Evolutionary conservation across 1,140 invertebrate genomes (phyloP), one percentile per base, ranked within the genome.

Genomic region (Campoletis sonorensis): DNA sequence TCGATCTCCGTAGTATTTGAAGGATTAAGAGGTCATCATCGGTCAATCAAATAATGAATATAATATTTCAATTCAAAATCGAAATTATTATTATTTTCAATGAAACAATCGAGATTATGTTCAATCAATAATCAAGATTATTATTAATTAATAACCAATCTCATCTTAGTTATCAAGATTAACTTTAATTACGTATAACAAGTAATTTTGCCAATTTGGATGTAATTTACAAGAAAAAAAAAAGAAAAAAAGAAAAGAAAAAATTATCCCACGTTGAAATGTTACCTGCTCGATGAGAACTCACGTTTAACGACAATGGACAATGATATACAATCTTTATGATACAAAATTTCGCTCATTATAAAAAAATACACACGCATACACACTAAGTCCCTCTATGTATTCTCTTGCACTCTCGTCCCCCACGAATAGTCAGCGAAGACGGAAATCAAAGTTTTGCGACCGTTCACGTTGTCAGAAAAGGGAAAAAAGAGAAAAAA

Each of bases 261-360:
- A 64, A 27, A 64, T 26, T 26, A 64, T 64, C n/a, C 21, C 37
- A 70, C 67, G 67, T 70, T 30, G 67, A 70, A 33, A 70, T 70
- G 26, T n/a, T 30, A 27, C 67, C 26, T 16, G 67, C 30, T 70
- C 67, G 27, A 70, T 70, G 26, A 33, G 30, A 15, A 33, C 21
- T 64, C 61, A 64, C 23, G 61, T 33, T 70, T 64, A 64, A 64
- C 61, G 61, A 64, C 61, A 64, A 64, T 64, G 51, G 67, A 70
- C 67, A 67, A 67, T 67, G 64, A 67, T 67, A 70, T 84, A 72
- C 83, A 85, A 86, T 51, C 27, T 75, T 75, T 75, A 58, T 33
- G 23, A 58, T 75, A 54, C 23, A 54, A 54, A 54, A 45, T 49
- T 15, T n/a, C 26, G 18, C 72, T 75, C 40, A 5, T 10, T 1